Evolutionary conservation across 2,888 invertebrate genomes (phyloP), one percentile per base, ranked within the genome.

Genomic region (Falcaria lacertinaria): DNA sequence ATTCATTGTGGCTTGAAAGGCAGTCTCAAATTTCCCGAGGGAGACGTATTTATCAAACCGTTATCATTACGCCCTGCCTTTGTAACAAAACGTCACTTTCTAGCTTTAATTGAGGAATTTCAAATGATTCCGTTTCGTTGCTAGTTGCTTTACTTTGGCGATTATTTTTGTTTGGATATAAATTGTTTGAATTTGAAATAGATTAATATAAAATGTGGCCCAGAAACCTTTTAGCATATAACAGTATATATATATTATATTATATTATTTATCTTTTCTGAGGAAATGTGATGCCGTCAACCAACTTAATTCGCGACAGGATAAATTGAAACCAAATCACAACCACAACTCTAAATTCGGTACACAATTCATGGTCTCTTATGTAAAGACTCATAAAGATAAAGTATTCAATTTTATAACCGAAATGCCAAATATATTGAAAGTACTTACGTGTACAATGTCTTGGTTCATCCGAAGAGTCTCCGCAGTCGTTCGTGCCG

Each of bases 401-500:
- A 37, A 37, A 15, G 6, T 15, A n/a, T n/a, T n/a, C n/a, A n/a
- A 1, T 11, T 37, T 22, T 22, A 37, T 37, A 37, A 16, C 37
- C 22, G 22, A 22, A 15, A 37, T 15, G 14, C 14, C 22, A 22
- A 39, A 15, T 16, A 32, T 41, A 46, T 42, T 11, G 28, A 28
- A 32, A 37, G 17, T 59, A 93, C 95, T 94, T 82, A 95, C 95
- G 93, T 77, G 95, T 93, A 72, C 95, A 95, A 80, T 94, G 93
- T 62, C 94, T 90, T 14, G 95, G 95, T 69, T 95, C 95, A 70
- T 95, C 95, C 19, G 94, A 93, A 2, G 92, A 91, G 71, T 96
- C 95, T 0, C 94, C 95, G 65, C 96, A 96, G 71, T 96, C 94
- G 75, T 95, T 94, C 54, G 91, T 89, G 54, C 93, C 94, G 74